Percentiles rank a stretch among this genome's conserved stretches.
These are phyloP conservation scores for Calliphora vomitoria DNA, from an alignment of 2,888 invertebrate genomes.

Conservation along the genomic window DNA sequence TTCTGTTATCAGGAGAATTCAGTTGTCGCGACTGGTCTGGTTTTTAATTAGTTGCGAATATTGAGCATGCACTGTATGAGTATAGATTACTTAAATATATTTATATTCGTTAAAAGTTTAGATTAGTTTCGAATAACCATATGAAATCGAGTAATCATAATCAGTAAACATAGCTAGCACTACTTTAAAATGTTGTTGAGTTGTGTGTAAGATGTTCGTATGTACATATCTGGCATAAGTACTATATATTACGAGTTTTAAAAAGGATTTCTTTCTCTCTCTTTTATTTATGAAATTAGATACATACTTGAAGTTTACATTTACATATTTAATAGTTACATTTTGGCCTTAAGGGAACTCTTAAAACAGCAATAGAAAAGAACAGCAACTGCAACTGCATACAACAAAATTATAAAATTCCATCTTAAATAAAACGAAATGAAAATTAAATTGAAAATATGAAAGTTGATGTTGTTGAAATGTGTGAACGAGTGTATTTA, in stretches of 20 bases:
- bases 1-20: too few relatives aligned
- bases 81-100: too few relatives aligned
- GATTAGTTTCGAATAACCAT: too few relatives aligned
- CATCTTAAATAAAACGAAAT: not conserved
- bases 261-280: not conserved
- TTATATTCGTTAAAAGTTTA: too few relatives aligned
- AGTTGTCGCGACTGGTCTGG: too few relatives aligned
- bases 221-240: not conserved
- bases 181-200: not conserved
- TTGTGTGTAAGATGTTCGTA: not conserved
- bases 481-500: not conserved
- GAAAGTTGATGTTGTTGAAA: not conserved
- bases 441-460: not conserved
- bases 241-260: not conserved
- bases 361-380: not conserved
- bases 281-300: not conserved
- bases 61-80: too few relatives aligned
- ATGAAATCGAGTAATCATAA: too few relatives aligned
- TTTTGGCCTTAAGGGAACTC: conserved; percentile 10
- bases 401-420: not conserved
- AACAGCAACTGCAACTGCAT: not conserved
- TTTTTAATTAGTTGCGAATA: too few relatives aligned
- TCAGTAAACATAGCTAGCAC: too few relatives aligned
- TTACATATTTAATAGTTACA: not conserved
- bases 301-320: not conserved